Evolutionary conservation across 1,140 invertebrate genomes (phyloP).

Genomic region (Sycophaga agraensis): DNA sequence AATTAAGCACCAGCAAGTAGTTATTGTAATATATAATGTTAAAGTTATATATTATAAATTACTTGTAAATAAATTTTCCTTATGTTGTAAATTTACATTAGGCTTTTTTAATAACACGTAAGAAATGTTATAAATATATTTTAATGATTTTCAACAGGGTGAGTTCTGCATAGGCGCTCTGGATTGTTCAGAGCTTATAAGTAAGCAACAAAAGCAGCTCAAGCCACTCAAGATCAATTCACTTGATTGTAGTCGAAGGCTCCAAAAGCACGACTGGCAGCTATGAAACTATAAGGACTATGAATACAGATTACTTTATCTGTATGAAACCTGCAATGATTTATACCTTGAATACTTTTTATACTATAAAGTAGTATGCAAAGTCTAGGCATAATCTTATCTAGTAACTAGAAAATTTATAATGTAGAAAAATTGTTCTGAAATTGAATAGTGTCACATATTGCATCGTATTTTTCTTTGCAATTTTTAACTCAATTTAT

Average conservation of each 20-base stretch:
- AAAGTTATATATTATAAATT: constrained; percentile 22
- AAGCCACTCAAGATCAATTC: constrained; percentile 30
- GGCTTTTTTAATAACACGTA: constrained; percentile 6
- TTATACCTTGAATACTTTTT: constrained; percentile 18
- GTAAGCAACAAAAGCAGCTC: constrained; percentile 29
- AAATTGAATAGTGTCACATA: not conserved
- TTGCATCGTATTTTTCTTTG: no score
- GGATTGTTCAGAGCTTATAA: constrained; percentile 30
- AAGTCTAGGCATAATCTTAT: constrained; percentile 19
- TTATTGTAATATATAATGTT: constrained; percentile 25
- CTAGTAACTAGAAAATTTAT: constrained; percentile 27
- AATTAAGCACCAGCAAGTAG: constrained; percentile 4
- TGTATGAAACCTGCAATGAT: constrained; percentile 15
- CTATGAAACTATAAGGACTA: constrained; percentile 26
- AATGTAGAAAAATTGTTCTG: not conserved
- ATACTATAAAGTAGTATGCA: constrained; percentile 9
- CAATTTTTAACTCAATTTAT: no score
- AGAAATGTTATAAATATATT: constrained; percentile 28
- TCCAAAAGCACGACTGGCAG: constrained; percentile 25
- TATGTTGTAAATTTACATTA: constrained; percentile 24
- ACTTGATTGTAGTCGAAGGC: constrained; percentile 29
- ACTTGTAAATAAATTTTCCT: constrained; percentile 11
- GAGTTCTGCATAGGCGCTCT: constrained; percentile 31
- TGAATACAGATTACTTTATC: constrained; percentile 26
- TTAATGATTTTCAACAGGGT: constrained; percentile 33